These are phyloP conservation scores for Chrysochloris asiatica DNA, from an alignment of 2,113 vertebrate species.

Conservation along the genomic window DNA sequence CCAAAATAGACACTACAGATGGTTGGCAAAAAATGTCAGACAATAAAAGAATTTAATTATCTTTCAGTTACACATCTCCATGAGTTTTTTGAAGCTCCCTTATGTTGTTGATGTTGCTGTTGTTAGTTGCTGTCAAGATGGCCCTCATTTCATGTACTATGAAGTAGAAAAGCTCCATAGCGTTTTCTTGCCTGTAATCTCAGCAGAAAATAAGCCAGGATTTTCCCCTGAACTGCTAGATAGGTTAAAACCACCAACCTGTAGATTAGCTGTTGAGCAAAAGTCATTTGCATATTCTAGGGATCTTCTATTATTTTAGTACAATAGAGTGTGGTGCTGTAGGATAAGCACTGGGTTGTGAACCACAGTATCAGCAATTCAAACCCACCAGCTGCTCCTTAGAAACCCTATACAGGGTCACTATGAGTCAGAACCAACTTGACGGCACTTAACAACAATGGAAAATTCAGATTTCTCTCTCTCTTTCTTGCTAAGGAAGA, in stretches of 20 bases:
- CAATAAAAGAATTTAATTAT: not conserved
- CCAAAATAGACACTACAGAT: not conserved
- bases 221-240: not conserved
- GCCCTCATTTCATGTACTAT: not conserved
- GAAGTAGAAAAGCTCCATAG: not conserved
- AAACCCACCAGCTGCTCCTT: no score
- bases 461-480: no score
- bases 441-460: no score
- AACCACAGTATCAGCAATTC: no score
- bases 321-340: not conserved
- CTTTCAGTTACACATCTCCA: no score
- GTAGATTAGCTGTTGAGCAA: not conserved
- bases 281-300: not conserved
- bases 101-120: not conserved
- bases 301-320: not conserved
- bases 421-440: no score
- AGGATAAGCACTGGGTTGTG: no score
- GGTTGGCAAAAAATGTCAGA: not conserved
- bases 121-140: not conserved
- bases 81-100: no score
- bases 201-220: not conserved
- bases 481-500: constrained; percentile 24
- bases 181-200: not conserved
- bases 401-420: no score
- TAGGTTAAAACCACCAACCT: not conserved